A percentile compares a stretch with the other conserved stretches of the same genome.
Conservation (phyloP, 2,888 invertebrate genomes). For the Trilocha varians region DNA sequence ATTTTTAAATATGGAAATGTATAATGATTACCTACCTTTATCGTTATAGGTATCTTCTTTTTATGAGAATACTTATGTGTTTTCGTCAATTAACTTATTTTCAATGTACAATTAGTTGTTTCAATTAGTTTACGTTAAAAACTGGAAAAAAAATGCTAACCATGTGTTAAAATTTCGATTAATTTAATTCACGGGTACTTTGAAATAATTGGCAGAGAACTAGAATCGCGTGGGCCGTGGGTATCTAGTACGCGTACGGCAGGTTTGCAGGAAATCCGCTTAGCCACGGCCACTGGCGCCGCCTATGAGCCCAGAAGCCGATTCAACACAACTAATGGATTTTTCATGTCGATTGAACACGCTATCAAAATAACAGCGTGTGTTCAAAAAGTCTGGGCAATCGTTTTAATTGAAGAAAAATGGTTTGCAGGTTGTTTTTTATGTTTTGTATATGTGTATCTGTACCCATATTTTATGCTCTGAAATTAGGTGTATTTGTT, state of each 20-base stretch:
- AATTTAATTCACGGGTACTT: constrained; percentile 2
- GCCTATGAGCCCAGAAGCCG: constrained; percentile 43
- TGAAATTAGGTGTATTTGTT: too few relatives aligned
- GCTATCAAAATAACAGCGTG: constrained; percentile 20
- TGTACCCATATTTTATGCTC: too few relatives aligned
- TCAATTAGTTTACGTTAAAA: too few relatives aligned
- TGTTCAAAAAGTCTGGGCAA: not conserved
- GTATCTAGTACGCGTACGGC: constrained; percentile 5
- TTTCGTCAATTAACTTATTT: too few relatives aligned
- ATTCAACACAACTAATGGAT: constrained; percentile 65
- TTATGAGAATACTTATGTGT: too few relatives aligned
- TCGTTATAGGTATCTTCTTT: too few relatives aligned
- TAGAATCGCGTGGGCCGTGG: not conserved
- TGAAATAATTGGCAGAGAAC: not conserved
- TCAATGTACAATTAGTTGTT: too few relatives aligned
- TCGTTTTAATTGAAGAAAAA: not conserved
- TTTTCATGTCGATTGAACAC: constrained; percentile 70
- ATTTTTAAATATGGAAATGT: too few relatives aligned
- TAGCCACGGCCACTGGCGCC: constrained; percentile 63
- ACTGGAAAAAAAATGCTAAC: too few relatives aligned
- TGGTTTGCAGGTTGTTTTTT: not conserved
- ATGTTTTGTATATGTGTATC: too few relatives aligned
- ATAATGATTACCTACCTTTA: too few relatives aligned
- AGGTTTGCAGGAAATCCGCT: constrained; percentile 62
- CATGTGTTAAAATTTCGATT: constrained; percentile 7